A percentile compares a stretch with the other conserved stretches of the same genome.
Conservation (phyloP, 2,797 vertebrate genomes). For the Gobionotothen gibberifrons region DNA sequence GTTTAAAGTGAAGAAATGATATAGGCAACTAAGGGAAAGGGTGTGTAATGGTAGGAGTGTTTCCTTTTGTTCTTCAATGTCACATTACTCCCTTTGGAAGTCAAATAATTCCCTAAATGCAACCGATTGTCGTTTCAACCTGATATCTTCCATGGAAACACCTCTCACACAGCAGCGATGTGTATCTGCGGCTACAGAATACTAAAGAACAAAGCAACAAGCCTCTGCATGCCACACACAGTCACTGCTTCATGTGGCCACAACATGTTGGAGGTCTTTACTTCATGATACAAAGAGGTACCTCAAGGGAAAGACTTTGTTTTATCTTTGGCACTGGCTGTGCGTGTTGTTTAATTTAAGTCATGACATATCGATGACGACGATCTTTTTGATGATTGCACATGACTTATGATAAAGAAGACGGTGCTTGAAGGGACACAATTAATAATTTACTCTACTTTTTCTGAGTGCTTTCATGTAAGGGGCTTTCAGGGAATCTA, state of each 20-base stretch:
- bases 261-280: constrained; percentile 29
- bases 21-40: constrained; percentile 15
- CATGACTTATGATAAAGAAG: constrained; percentile 8
- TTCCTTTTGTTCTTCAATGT: constrained; percentile 20
- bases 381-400: neutral
- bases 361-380: neutral
- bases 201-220: constrained; percentile 35
- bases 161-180: neutral
- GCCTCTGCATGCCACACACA: constrained; percentile 42
- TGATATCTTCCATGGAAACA: constrained; percentile 2
- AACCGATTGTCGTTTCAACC: constrained; percentile 7
- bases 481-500: neutral
- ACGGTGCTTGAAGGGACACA: neutral
- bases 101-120: neutral
- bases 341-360: neutral
- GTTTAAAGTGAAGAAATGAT: constrained; percentile 46
- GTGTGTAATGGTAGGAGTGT: constrained; percentile 9
- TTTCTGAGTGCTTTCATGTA: neutral
- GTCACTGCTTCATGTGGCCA: constrained; percentile 1
- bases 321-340: constrained; percentile 15
- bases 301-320: constrained; percentile 20
- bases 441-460: neutral
- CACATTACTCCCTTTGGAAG: constrained; percentile 18
- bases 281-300: constrained; percentile 32
- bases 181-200: constrained; percentile 17